These are phyloP conservation scores for Aphidius gifuensis DNA, from an alignment of 1,140 invertebrate species.

Conservation along the genomic window DNA sequence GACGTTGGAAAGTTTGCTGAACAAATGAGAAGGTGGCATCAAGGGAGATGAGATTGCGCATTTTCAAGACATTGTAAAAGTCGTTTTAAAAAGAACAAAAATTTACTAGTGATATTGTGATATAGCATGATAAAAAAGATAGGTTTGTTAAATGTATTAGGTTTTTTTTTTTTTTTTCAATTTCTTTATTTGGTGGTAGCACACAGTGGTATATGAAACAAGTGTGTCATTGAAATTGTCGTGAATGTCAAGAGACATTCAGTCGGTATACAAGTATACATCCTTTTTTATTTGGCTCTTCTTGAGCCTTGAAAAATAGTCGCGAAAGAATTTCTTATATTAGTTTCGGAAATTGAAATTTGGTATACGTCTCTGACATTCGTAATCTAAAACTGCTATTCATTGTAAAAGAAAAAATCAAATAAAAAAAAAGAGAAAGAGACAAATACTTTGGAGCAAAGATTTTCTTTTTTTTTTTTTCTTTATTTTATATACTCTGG, in stretches of 20 bases:
- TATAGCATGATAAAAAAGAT: conserved; percentile 16
- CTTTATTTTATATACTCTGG: too few relatives aligned
- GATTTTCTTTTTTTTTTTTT: too few relatives aligned
- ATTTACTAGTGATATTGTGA: conserved; percentile 18
- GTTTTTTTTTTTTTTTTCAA: conserved; percentile 12
- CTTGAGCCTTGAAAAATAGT: conserved; percentile 35
- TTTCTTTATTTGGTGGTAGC: too few relatives aligned
- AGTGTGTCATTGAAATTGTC: conserved; percentile 20
- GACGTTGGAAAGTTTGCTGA: conserved; percentile 26
- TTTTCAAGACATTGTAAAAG: conserved; percentile 31
- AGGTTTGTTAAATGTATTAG: conserved; percentile 14
- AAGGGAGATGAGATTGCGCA: conserved; percentile 15
- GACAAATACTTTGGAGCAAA: neutral
- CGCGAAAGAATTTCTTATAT: conserved; percentile 47
- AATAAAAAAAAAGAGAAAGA: neutral
- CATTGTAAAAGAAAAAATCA: neutral
- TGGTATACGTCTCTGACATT: conserved; percentile 25
- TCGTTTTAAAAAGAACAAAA: conserved; percentile 26
- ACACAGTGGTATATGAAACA: neutral
- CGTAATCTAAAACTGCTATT: conserved; percentile 7
- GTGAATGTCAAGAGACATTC: conserved; percentile 27
- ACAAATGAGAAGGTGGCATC: conserved; percentile 32
- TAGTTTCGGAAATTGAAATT: conserved; percentile 46
- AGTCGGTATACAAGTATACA: conserved; percentile 19
- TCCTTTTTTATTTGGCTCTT: conserved; percentile 24